Evolutionary conservation across 2,113 vertebrate genomes (phyloP).

Genomic region (Rhombomys opimus): DNA sequence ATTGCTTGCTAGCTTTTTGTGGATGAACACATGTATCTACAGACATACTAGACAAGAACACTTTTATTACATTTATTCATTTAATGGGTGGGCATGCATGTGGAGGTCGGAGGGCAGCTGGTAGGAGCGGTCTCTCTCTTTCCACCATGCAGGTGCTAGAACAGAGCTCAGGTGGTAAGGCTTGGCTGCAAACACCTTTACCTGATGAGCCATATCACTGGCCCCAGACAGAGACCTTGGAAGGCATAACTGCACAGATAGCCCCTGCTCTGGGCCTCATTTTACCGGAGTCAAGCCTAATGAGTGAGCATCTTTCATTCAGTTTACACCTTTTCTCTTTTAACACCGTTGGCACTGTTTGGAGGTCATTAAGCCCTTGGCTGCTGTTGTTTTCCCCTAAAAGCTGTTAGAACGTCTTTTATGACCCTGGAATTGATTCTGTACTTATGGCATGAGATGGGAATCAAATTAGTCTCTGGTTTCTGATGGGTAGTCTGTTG

Average conservation of each 20-base stretch:
- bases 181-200: no score
- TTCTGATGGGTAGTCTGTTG: neutral
- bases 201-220: neutral
- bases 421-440: constrained; percentile 1
- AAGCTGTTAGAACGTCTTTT: neutral
- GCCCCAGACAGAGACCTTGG: neutral
- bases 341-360: neutral
- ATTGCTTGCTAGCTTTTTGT: neutral
- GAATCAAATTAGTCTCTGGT: neutral
- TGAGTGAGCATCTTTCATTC: neutral
- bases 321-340: neutral
- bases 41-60: neutral
- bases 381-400: neutral
- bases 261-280: neutral
- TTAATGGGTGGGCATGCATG: neutral
- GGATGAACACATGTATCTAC: neutral
- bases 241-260: neutral
- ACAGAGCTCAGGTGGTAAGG: neutral
- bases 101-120: neutral
- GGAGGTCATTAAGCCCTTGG: neutral
- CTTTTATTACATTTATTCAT: neutral
- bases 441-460: neutral
- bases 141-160: neutral
- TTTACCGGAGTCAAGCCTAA: neutral
- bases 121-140: neutral